Evolutionary conservation across 2,797 vertebrate species (phyloP), one percentile per base, ranked within the genome.

Genomic region (Hippoglossus hippoglossus): DNA sequence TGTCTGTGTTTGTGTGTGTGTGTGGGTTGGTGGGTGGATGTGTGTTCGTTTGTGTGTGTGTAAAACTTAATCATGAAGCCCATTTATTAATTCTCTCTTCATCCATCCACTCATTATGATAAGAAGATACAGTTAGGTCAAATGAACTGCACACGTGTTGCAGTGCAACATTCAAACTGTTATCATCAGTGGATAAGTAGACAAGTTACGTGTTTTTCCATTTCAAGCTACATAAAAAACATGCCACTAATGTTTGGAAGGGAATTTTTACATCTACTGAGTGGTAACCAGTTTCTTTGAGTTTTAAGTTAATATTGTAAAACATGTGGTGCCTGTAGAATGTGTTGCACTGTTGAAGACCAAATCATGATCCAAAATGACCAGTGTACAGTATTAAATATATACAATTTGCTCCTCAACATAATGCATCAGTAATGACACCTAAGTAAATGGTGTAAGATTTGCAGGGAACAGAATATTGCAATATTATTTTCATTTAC

Each of bases 11-110:
- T 60, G 15, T 59, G 31, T 11, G 56, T 7, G 21, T 53, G 19
- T 24, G 49, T 22, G 46, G 1, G 46, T 5, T 18, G 4, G 47
- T 8, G 31, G 3, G 46, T 5, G 63, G 34, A 8, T 50, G 24
- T 4, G 52, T 5, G n/a, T 12, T 4, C 5, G 44, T 15, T 16
- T 51, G 49, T 22, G 16, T 5, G 57, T 34, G 31, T 65, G 67
- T 84, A 80, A 73, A 85, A 39, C 61, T 78, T 81, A 67, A 81
- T 71, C 73, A 74, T 81, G 59, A 41, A 67, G 12, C 36, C 36
- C 12, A 1, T 74, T 66, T 73, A 69, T 75, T 73, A 51, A 76
- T 58, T 41, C 50, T 63, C 24, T 69, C 71, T 72, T 57, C 57
- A 71, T 44, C 74, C 62, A 65, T 66, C 73, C 57, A 26, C 31